Base-by-base conservation (phyloP, 2,888 invertebrate genomes). In the Mythimna pallens region DNA sequence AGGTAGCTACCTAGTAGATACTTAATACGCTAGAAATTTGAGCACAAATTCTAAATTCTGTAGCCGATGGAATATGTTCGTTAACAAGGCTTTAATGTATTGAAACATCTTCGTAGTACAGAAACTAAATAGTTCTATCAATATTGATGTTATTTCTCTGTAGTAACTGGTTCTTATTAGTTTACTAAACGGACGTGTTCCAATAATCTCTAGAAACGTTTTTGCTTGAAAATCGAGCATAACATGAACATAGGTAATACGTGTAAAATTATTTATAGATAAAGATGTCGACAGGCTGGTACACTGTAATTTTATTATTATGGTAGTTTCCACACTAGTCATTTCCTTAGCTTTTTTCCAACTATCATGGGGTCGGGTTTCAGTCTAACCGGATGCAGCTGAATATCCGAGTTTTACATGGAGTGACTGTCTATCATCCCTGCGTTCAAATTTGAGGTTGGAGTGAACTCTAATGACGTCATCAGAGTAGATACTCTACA, bases 101-200 rank as follows among this genome's bases (percentile, higher is more conserved):
- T 57, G 12, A 47, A 76, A n/a, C n/a, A 17, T 36, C 17, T 47
- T 34, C 5, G 17, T n/a, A 50, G 34, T 1, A 25, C 17, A 25
- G 22, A 20, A 12, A 40, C 9, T 36, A 25, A 47, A 65, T 76
- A 61, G 52, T 73, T 55, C 2, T 25, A 64, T 25, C 7, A 36
- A 34, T 50, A 65, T 20, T 25, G 9, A 9, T 54, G 25, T 20
- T 61, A 61, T 22, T 34, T 72, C 34, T 54, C 65, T 43, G 17
- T 25, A 76, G 12, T 10, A 25, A 20, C 8, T 10, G 36, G n/a
- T 25, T 34, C 17, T 34, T 34, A 12, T 30, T 14, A 1, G 47
- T 0, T 40, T 7, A 20, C 3, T n/a, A 22, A 40, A 22, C 22
- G 0, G 14, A 9, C 36, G 36, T 22, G 0, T 20, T 43, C 0